phyloP scores from a whole-genome alignment of 2,888 invertebrate genomes.

The Ctenicera cuprea region DNA sequence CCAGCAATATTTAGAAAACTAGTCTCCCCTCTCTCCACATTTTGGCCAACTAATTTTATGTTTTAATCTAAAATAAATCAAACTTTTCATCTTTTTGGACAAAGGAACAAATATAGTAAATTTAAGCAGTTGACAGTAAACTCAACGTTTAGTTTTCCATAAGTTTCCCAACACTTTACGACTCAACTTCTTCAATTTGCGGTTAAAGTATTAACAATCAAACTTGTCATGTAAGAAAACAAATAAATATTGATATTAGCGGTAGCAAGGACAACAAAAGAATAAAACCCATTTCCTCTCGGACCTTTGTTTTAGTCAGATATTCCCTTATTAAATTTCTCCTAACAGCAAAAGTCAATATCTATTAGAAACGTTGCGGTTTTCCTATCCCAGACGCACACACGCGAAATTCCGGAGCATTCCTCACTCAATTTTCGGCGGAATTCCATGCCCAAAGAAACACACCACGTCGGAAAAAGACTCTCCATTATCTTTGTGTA shows the following conservation, averaged over 20 bases:
- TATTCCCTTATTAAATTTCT: slow-evolving; percentile 15
- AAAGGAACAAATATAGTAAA: too few species aligned
- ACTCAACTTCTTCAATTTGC: slow-evolving; percentile 7
- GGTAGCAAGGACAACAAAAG: slow-evolving; percentile 10
- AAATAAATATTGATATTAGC: slow-evolving; percentile 13
- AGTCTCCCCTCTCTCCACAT: too few species aligned
- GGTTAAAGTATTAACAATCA: slow-evolving; percentile 13
- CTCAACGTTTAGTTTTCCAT: too few species aligned
- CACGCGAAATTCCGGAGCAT: neutral
- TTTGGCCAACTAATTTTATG: too few species aligned
- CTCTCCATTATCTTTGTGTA: slow-evolving; percentile 14
- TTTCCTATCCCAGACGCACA: neutral
- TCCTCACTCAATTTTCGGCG: neutral
- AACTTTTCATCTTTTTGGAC: too few species aligned
- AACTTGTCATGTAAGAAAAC: slow-evolving; percentile 7
- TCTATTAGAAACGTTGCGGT: slow-evolving; percentile 7
- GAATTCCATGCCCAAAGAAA: neutral
- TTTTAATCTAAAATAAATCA: too few species aligned
- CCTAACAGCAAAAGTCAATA: slow-evolving; percentile 15
- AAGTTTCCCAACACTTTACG: too few species aligned
- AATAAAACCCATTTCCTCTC: neutral
- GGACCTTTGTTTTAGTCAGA: neutral
- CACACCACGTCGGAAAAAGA: slow-evolving; percentile 4
- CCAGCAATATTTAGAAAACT: too few species aligned
- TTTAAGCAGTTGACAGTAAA: too few species aligned